phyloP scores from a whole-genome alignment of 2,113 vertebrate genomes.

The Sporophila hypoxantha region DNA sequence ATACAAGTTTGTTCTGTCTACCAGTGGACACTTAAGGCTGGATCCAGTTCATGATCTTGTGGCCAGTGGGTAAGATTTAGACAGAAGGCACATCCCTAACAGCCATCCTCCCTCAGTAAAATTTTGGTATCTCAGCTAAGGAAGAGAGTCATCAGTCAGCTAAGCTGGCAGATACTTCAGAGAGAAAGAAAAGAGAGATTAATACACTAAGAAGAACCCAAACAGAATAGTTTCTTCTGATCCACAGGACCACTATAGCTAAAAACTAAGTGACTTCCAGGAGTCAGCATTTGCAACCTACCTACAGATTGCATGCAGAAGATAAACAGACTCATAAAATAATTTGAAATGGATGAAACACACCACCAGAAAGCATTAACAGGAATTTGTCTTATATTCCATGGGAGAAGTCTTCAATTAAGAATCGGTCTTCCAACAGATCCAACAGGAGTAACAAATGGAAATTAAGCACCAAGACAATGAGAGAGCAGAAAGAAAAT shows the following conservation, averaged over 20 bases:
- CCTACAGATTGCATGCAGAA: not conserved
- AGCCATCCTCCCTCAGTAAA: not conserved
- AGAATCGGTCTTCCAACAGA: not conserved
- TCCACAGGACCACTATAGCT: not conserved
- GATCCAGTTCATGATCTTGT: not conserved
- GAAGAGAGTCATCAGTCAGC: not conserved
- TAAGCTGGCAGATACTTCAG: not conserved
- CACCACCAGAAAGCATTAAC: not conserved
- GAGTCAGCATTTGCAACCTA: not conserved
- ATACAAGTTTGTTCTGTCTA: not conserved
- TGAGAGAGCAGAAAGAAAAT: not conserved
- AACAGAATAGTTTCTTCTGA: not conserved
- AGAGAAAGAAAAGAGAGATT: not conserved
- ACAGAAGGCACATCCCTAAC: not conserved
- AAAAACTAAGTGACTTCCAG: not conserved
- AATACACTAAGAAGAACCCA: not conserved
- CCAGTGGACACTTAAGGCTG: not conserved
- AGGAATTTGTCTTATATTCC: not conserved
- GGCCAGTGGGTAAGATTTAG: not conserved
- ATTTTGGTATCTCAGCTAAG: not conserved
- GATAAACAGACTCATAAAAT: not conserved
- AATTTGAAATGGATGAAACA: not conserved
- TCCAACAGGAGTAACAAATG: not conserved
- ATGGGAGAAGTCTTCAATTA: not conserved
- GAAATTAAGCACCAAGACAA: not conserved